Conservation (phyloP, 1,140 invertebrate genomes). For the Leptoteleia sp. region DNA sequence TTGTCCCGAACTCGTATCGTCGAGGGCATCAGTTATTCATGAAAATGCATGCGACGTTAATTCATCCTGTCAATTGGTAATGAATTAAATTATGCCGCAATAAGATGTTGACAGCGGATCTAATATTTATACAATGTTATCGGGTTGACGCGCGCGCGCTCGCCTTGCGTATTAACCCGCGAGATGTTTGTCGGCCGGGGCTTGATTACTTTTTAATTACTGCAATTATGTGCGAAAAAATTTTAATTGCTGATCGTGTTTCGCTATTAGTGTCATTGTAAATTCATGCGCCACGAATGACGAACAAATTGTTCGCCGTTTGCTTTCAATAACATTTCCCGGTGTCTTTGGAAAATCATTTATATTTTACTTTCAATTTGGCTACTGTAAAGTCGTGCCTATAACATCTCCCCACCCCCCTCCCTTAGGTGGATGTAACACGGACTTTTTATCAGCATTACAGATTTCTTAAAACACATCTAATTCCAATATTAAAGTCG, state of each 20-base stretch:
- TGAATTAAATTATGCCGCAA: conserved; percentile 32
- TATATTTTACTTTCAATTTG: too few relatives aligned
- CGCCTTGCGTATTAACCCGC: conserved; percentile 23
- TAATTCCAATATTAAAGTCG: too few relatives aligned
- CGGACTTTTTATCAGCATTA: too few relatives aligned
- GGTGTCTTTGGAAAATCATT: too few relatives aligned
- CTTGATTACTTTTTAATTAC: conserved; percentile 40
- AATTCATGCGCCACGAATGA: neutral
- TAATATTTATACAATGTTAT: conserved; percentile 38
- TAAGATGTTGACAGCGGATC: conserved; percentile 29
- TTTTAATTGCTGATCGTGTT: conserved; percentile 2
- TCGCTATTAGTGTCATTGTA: neutral
- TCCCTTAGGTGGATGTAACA: too few relatives aligned
- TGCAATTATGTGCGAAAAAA: conserved; percentile 18
- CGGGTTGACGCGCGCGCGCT: conserved; percentile 16
- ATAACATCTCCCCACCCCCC: too few relatives aligned
- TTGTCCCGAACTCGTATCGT: too few relatives aligned
- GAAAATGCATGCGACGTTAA: conserved; percentile 25
- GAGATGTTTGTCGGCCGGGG: neutral
- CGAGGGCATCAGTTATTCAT: conserved; percentile 6
- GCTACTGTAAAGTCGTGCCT: too few relatives aligned
- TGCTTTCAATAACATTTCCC: too few relatives aligned
- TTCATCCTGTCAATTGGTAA: conserved; percentile 33
- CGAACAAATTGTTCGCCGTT: neutral
- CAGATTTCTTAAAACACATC: too few relatives aligned